A percentile compares a stretch with the other conserved stretches of the same genome.
Conservation (phyloP, 2,797 vertebrate species). For the Gadopsis marmoratus region DNA sequence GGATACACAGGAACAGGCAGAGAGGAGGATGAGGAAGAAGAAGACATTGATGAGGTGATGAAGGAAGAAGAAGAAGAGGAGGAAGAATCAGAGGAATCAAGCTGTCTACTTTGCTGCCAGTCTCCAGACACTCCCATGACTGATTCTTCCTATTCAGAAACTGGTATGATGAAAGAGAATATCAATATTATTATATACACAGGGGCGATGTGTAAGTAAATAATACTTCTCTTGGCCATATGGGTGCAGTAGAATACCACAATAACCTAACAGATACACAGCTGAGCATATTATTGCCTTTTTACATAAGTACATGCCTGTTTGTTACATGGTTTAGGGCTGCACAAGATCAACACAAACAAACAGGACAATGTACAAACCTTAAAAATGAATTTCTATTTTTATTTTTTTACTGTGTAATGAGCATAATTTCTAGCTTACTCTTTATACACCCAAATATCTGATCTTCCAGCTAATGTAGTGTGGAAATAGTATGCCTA, state of each 20-base stretch:
- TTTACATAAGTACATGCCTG: background rate
- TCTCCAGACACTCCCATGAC: slow-evolving; percentile 80
- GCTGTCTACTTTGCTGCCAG: slow-evolving; percentile 69
- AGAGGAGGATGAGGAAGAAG: slow-evolving; percentile 68
- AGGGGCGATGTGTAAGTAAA: no score
- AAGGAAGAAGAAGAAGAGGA: slow-evolving; percentile 74
- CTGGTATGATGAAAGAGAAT: slow-evolving; percentile 61
- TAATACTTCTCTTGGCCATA: slow-evolving; percentile 1
- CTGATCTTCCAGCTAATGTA: background rate
- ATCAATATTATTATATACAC: background rate
- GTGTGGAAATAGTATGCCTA: background rate
- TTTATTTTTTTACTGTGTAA: background rate
- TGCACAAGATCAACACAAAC: background rate
- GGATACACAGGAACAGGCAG: slow-evolving; percentile 12
- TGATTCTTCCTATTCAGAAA: slow-evolving; percentile 82
- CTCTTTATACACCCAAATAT: background rate
- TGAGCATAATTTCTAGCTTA: no score
- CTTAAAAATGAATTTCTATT: background rate
- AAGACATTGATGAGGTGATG: slow-evolving; percentile 77
- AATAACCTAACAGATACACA: background rate
- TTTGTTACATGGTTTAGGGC: no score
- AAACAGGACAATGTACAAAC: background rate
- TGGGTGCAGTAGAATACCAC: background rate
- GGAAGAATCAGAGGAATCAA: slow-evolving; percentile 72
- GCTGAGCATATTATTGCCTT: background rate